Percentiles rank a stretch among this genome's conserved stretches.
Evolutionary conservation across 2,888 invertebrate species (phyloP).

Genomic region (Laspeyria flexula): DNA sequence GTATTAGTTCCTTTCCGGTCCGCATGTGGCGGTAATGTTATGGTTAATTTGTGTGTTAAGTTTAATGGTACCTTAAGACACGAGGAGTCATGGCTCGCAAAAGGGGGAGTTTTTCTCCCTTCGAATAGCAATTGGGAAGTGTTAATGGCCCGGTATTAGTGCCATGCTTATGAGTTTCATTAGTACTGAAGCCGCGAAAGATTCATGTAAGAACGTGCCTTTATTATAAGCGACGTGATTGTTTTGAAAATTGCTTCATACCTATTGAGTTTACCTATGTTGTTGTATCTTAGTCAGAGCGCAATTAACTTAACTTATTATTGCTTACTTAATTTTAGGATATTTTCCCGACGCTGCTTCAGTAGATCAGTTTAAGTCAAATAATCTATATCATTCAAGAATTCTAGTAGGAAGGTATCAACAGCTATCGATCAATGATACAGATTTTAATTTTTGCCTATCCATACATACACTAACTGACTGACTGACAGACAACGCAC

Average conservation of each 20-base stretch:
- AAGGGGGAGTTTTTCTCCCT: conserved; percentile 71
- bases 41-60: conserved; percentile 71
- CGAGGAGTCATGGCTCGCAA: conserved; percentile 49
- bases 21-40: conserved; percentile 50
- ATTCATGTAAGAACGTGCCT: conserved; percentile 80
- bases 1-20: conserved; percentile 30
- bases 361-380: too few relatives aligned
- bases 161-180: conserved; percentile 82
- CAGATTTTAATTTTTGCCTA: too few relatives aligned
- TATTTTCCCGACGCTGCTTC: too few relatives aligned
- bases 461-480: too few relatives aligned
- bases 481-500: too few relatives aligned
- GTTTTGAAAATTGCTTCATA: conserved; percentile 75
- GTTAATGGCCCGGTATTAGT: conserved; percentile 77
- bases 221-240: conserved; percentile 79
- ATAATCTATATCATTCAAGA: too few relatives aligned
- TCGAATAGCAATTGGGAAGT: conserved; percentile 72
- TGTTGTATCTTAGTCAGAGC: neutral
- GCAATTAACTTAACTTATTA: neutral
- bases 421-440: too few relatives aligned
- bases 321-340: neutral
- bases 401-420: too few relatives aligned
- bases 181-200: conserved; percentile 76
- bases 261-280: conserved; percentile 37
- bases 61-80: conserved; percentile 71